Conservation (phyloP, 2,113 vertebrate species). For the Spheniscus mendiculus region DNA sequence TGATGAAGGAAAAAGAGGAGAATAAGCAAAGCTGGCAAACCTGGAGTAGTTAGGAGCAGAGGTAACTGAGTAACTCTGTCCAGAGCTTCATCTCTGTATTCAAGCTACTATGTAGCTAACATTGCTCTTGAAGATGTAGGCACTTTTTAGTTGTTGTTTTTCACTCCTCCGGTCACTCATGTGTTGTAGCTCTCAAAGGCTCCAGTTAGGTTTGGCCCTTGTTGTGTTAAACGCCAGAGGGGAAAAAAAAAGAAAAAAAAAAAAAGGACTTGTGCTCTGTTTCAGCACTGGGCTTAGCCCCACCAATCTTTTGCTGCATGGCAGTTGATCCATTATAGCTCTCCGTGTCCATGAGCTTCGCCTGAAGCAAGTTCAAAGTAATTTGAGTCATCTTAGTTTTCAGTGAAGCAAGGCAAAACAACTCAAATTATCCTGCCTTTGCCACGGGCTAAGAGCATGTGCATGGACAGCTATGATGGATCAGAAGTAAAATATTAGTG, state of each 20-base stretch:
- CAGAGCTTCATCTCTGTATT: neutral
- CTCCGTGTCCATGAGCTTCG: neutral
- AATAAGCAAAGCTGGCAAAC: neutral
- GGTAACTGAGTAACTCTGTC: neutral
- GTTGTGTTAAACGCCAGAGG: neutral
- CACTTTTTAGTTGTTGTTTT: neutral
- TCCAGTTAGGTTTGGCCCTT: neutral
- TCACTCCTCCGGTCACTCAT: neutral
- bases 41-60: neutral
- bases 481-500: conserved; percentile 22
- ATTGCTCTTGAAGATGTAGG: neutral
- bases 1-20: neutral
- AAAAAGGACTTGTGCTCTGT: neutral
- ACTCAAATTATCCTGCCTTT: conserved; percentile 31
- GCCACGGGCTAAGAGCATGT: neutral
- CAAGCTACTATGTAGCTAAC: neutral
- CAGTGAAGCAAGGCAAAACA: conserved; percentile 50
- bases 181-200: neutral
- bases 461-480: conserved; percentile 12
- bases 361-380: conserved; percentile 25
- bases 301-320: neutral
- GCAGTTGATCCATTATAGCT: conserved; percentile 21
- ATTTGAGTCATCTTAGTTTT: conserved; percentile 53
- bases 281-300: neutral
- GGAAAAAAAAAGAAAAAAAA: neutral